These are phyloP conservation scores for Anthophora plumipes DNA, from an alignment of 2,888 invertebrate species.

Conservation along the genomic window DNA sequence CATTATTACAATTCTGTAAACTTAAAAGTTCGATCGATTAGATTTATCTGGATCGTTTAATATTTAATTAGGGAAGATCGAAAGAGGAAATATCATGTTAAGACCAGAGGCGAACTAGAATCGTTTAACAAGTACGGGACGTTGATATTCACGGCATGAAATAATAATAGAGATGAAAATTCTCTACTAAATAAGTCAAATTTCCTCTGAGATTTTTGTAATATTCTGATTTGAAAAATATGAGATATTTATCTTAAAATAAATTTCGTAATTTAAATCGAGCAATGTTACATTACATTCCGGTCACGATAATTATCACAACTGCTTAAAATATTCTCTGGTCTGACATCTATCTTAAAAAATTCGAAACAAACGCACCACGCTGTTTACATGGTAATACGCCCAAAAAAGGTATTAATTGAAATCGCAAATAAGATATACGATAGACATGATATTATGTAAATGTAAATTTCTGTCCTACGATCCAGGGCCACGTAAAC, in stretches of 20 bases:
- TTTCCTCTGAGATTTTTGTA: background rate
- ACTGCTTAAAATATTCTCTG: background rate
- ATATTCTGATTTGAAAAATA: background rate
- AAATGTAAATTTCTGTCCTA: too few relatives aligned
- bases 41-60: background rate
- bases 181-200: background rate
- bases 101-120: background rate
- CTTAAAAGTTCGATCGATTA: background rate
- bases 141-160: background rate
- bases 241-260: background rate
- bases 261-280: background rate
- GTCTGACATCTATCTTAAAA: slow-evolving; percentile 25
- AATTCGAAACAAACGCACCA: background rate
- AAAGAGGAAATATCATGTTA: background rate
- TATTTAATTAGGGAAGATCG: background rate
- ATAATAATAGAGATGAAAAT: background rate
- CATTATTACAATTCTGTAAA: background rate
- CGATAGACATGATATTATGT: too few relatives aligned
- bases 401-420: background rate
- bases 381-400: background rate
- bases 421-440: too few relatives aligned
- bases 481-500: too few relatives aligned
- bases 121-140: background rate
- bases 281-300: background rate
- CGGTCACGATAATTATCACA: background rate